Evolutionary conservation across 2,113 vertebrate species (phyloP), one percentile per base, ranked within the genome.

Genomic region (Isichthys henryi): DNA sequence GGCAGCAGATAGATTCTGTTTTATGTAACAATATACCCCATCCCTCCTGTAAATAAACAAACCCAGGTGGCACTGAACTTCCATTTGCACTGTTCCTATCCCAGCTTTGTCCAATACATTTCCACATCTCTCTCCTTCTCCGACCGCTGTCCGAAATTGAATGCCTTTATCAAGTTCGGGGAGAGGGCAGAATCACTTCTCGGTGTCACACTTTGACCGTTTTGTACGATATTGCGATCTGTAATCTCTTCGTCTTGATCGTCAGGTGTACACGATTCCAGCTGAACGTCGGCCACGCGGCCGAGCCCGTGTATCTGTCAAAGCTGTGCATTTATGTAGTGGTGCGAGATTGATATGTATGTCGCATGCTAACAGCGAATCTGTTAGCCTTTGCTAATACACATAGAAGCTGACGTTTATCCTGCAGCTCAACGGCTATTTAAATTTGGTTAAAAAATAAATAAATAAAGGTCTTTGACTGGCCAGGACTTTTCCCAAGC

Each of bases 401-500:
- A 39, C 50, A 87, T 53, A 21, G 23, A 19, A 3, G 50, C 85
- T 56, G 48, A 94, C 94, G 92, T 93, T 94, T 94, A 92, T 49
- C 27, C 35, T 77, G 50, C 88, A 82, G 90, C 93, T 93, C 93
- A 94, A 93, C 93, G 80, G 92, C 91, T 94, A 93, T 94, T 93
- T 92, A 95, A 94, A 94, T 94, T 93, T 93, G 88, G 89, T 88
- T 89, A 90, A 88, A 92, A 93, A 66, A 90, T 85, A 91, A 93
- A 19, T 4, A 2, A 52, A 53, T 19, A 7, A 56, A 56, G 90
- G 91, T 93, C 93, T 93, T 93, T 94, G 92, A 94, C 91, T 93
- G 58, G n/a, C 91, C 91, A 90, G 93, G 91, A 93, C 94, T 93
- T 95, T 56, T 94, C 94, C 92, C 94, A 95, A 94, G 94, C 94